Evolutionary conservation across 1,140 invertebrate species (phyloP).

Genomic region (Orius insidiosus): DNA sequence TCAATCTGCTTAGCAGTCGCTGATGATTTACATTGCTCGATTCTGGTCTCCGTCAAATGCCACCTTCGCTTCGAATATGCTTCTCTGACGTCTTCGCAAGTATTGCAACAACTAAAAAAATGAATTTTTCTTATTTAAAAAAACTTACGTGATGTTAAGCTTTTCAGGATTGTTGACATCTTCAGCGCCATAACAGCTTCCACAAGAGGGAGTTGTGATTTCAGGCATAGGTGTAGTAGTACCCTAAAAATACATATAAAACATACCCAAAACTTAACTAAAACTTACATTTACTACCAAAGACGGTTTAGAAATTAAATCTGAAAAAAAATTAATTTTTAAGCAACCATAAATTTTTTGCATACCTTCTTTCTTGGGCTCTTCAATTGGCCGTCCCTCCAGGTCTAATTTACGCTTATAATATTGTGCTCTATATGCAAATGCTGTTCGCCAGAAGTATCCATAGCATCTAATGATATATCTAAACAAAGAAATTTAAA

Average conservation of each 20-base stretch:
- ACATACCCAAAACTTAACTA: not conserved
- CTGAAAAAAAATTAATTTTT: constrained; percentile 1
- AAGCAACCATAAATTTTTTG: constrained; percentile 8
- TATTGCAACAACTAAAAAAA: constrained; percentile 84
- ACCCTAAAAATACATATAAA: constrained; percentile 16
- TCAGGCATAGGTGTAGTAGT: not conserved
- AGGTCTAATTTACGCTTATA: constrained; percentile 77
- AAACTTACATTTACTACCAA: not conserved
- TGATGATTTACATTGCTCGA: constrained; percentile 83
- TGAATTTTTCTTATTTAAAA: not conserved
- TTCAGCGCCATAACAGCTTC: constrained; percentile 74
- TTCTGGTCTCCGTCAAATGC: constrained; percentile 59
- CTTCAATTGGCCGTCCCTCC: constrained; percentile 65
- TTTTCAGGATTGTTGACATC: constrained; percentile 23
- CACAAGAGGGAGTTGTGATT: constrained; percentile 29
- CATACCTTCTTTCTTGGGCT: constrained; percentile 59
- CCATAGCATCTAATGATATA: constrained; percentile 94
- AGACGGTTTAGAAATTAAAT: not conserved
- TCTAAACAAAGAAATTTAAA: too few species aligned
- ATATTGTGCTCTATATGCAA: constrained; percentile 89
- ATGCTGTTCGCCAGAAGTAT: constrained; percentile 90
- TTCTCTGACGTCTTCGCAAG: constrained; percentile 86
- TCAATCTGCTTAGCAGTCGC: constrained; percentile 48
- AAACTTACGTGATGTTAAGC: constrained; percentile 18
- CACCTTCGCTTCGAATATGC: constrained; percentile 79